phyloP scores from a whole-genome alignment of 2,888 invertebrate species.

The Andrena flavipes region DNA sequence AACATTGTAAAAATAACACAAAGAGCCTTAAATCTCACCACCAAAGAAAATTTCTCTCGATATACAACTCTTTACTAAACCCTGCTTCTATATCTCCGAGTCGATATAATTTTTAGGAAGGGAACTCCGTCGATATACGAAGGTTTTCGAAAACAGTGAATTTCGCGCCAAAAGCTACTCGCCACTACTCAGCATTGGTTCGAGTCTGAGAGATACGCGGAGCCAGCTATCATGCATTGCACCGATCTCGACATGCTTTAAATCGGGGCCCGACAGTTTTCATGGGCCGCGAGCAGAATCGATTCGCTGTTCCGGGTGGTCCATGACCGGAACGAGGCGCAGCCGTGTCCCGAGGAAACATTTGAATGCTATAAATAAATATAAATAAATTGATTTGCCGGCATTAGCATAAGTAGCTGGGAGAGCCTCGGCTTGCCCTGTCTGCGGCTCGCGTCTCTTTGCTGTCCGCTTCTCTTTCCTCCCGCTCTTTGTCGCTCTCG shows the following conservation, averaged over 20 bases:
- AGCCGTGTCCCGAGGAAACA: slow-evolving; percentile 71
- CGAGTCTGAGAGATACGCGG: neutral
- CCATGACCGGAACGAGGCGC: slow-evolving; percentile 66
- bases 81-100: neutral
- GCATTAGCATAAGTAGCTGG: slow-evolving; percentile 80
- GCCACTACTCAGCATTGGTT: neutral
- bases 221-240: neutral
- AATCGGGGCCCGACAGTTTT: slow-evolving; percentile 33
- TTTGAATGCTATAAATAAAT: slow-evolving; percentile 81
- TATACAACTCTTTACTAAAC: neutral
- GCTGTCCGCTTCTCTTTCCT: slow-evolving; percentile 39
- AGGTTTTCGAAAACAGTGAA: neutral
- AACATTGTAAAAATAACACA: neutral
- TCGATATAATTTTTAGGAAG: neutral
- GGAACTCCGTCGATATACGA: neutral
- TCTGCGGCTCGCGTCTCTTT: slow-evolving; percentile 53
- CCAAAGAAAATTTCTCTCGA: neutral
- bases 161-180: neutral
- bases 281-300: slow-evolving; percentile 50
- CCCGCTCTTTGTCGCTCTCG: slow-evolving; percentile 35
- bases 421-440: slow-evolving; percentile 56
- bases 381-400: slow-evolving; percentile 81
- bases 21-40: neutral
- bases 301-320: slow-evolving; percentile 78
- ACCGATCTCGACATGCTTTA: slow-evolving; percentile 12